These are phyloP conservation scores for Drosophila jambulina DNA, from an alignment of 1,140 invertebrate species.

Conservation along the genomic window DNA sequence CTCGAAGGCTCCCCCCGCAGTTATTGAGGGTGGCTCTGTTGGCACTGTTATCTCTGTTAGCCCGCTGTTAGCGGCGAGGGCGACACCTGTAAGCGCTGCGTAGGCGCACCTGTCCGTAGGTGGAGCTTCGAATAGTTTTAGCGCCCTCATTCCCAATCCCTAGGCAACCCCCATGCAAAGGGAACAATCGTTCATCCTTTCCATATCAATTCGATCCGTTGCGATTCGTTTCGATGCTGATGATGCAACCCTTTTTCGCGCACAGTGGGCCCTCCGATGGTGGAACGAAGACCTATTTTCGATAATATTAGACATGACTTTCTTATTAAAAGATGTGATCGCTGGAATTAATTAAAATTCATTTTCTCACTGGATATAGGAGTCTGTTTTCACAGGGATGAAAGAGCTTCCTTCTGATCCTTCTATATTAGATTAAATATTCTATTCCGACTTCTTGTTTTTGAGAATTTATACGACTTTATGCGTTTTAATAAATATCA, in stretches of 20 bases:
- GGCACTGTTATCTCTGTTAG: conserved; percentile 21
- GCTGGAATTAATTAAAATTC: neutral
- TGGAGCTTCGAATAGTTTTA: conserved; percentile 46
- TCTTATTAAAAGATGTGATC: neutral
- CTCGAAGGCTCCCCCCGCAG: conserved; percentile 20
- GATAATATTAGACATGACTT: too few species aligned
- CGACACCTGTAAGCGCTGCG: conserved; percentile 31
- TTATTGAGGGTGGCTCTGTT: conserved; percentile 44
- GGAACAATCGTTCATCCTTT: conserved; percentile 6
- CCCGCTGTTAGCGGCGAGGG: conserved; percentile 17
- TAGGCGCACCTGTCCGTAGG: conserved; percentile 56
- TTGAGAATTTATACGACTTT: too few species aligned
- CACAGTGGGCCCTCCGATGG: neutral
- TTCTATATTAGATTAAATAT: too few species aligned
- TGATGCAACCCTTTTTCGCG: conserved; percentile 16
- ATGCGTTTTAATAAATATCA: neutral
- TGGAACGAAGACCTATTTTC: neutral
- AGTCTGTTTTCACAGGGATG: too few species aligned
- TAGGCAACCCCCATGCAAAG: conserved; percentile 1
- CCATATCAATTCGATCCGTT: conserved; percentile 15
- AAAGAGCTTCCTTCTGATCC: too few species aligned
- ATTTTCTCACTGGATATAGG: neutral
- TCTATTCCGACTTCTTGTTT: too few species aligned
- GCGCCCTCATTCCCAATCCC: neutral
- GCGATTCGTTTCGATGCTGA: conserved; percentile 18